Percentiles rank a stretch among this genome's conserved stretches.
phyloP scores from a whole-genome alignment of 1,140 invertebrate genomes.

The Geopemphigus sp. region DNA sequence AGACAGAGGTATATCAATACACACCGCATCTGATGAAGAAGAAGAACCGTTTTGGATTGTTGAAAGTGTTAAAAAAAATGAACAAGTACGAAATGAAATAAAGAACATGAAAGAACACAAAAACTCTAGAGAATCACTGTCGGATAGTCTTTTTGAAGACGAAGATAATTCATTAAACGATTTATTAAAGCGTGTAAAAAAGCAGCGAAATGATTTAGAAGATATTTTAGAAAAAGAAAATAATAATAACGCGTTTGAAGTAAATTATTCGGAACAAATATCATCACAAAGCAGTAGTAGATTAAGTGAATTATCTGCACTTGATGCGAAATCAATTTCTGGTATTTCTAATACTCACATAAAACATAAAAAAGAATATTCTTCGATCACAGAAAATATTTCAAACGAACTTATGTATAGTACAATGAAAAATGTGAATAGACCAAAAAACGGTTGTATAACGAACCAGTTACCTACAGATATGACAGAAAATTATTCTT shows the following conservation, averaged over 20 bases:
- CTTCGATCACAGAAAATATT: neutral
- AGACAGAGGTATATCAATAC: constrained; percentile 64
- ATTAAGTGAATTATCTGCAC: constrained; percentile 9
- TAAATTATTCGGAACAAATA: neutral
- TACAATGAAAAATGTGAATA: neutral
- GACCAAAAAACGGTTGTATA: neutral
- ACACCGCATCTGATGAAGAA: constrained; percentile 65
- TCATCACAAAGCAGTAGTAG: neutral
- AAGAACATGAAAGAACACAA: constrained; percentile 41
- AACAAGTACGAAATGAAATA: constrained; percentile 33
- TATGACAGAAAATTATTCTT: neutral
- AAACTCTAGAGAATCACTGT: neutral
- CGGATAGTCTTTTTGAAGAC: constrained; percentile 19
- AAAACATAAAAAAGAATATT: neutral
- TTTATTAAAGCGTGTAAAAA: constrained; percentile 64
- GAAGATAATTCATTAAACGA: constrained; percentile 57
- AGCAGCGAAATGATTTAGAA: constrained; percentile 67
- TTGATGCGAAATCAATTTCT: neutral
- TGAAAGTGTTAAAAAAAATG: constrained; percentile 49
- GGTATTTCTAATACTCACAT: neutral
- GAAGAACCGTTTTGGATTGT: constrained; percentile 36
- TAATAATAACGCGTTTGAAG: constrained; percentile 52
- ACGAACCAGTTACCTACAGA: neutral
- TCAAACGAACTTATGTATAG: neutral
- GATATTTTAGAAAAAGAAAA: constrained; percentile 67